Conservation (phyloP, 2,888 invertebrate species). For the Matsumyia berberina region DNA sequence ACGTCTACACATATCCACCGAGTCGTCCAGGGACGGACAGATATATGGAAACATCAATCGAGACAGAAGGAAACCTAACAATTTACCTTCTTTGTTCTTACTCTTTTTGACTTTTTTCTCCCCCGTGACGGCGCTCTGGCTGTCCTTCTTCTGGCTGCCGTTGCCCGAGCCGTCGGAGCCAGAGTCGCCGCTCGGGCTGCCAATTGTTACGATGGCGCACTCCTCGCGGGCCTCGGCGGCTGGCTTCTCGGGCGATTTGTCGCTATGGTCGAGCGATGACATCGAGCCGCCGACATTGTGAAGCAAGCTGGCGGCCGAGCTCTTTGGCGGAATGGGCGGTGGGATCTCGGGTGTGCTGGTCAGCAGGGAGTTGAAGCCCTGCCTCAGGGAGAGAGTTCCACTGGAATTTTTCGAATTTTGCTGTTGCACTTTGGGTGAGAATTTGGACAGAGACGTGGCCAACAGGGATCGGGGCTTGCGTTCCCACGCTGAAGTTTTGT, state of each 20-base stretch:
- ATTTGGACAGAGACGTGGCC: slow-evolving; percentile 82
- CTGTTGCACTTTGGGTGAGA: slow-evolving; percentile 83
- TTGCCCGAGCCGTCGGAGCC: slow-evolving; percentile 75
- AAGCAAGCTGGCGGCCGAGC: slow-evolving; percentile 79
- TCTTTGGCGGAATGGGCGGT: slow-evolving; percentile 82
- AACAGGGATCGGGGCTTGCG: slow-evolving; percentile 81
- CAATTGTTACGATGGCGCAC: slow-evolving; percentile 83
- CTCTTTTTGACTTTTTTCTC: slow-evolving; percentile 85
- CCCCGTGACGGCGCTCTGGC: slow-evolving; percentile 80
- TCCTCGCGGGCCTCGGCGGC: slow-evolving; percentile 80
- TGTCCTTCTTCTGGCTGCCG: slow-evolving; percentile 76
- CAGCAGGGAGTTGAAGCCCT: slow-evolving; percentile 83
- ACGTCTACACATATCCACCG: slow-evolving; percentile 74
- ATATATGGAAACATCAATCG: slow-evolving; percentile 77
- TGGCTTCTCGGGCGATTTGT: slow-evolving; percentile 85
- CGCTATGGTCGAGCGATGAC: slow-evolving; percentile 84
- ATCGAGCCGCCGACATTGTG: slow-evolving; percentile 81
- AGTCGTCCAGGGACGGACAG: slow-evolving; percentile 53
- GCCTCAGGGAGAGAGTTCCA: slow-evolving; percentile 78
- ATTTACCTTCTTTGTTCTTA: slow-evolving; percentile 85
- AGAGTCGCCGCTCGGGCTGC: slow-evolving; percentile 84
- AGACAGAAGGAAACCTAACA: slow-evolving; percentile 82
- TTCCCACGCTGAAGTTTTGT: slow-evolving; percentile 84
- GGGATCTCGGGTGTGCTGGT: slow-evolving; percentile 83
- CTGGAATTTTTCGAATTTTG: slow-evolving; percentile 81